These are phyloP conservation scores for Oncorhynchus tshawytscha DNA, from an alignment of 2,113 vertebrate genomes.

Conservation along the genomic window DNA sequence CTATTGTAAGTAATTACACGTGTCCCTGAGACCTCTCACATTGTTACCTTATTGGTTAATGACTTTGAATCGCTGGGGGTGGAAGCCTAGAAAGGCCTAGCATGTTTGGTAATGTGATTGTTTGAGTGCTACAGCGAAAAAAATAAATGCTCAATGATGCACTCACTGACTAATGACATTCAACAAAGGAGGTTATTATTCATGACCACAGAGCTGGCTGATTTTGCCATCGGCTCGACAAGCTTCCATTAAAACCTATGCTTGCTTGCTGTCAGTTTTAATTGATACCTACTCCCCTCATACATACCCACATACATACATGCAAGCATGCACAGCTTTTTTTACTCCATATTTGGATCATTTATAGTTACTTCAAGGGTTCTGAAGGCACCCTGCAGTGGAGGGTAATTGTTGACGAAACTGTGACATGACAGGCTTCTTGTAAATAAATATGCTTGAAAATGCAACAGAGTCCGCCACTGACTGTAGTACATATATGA, in stretches of 20 bases:
- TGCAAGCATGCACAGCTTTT: too few species aligned
- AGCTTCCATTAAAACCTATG: not conserved
- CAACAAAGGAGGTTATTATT: not conserved
- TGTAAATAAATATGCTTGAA: too few species aligned
- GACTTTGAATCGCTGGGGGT: constrained; percentile 31
- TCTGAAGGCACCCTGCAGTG: too few species aligned
- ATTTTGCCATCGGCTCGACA: not conserved
- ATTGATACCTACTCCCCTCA: too few species aligned
- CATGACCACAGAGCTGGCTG: not conserved
- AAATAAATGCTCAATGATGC: constrained; percentile 7
- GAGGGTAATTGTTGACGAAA: too few species aligned
- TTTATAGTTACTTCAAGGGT: too few species aligned
- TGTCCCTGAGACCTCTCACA: constrained; percentile 25
- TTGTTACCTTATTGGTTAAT: constrained; percentile 37
- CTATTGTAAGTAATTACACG: constrained; percentile 27
- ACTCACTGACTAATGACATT: constrained; percentile 15
- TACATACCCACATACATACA: too few species aligned
- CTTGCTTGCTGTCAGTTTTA: not conserved
- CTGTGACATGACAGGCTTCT: too few species aligned
- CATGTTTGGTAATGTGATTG: not conserved
- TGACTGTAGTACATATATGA: not conserved
- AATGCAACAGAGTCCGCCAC: too few species aligned
- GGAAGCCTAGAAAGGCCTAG: not conserved
- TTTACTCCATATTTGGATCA: too few species aligned
- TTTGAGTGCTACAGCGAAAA: constrained; percentile 7